Conservation (phyloP, 2,888 invertebrate species). For the Amphipoea lucens region DNA sequence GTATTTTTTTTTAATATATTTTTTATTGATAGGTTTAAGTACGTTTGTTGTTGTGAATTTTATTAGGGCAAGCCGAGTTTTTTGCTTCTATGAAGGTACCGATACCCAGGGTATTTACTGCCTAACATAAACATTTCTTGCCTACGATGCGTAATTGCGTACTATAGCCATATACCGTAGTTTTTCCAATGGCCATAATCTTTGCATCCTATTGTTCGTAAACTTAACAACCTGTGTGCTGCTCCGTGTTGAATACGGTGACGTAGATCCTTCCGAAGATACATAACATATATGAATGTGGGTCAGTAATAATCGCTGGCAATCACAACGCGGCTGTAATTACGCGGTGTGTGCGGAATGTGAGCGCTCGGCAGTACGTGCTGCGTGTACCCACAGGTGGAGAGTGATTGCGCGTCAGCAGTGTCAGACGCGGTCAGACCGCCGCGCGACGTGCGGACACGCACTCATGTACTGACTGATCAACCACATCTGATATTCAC, state of each 20-base stretch:
- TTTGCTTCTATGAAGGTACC: too few relatives aligned
- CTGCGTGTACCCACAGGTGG: not conserved
- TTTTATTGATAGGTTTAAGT: too few relatives aligned
- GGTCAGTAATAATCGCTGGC: conserved; percentile 17
- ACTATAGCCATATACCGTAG: too few relatives aligned
- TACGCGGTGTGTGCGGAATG: conserved; percentile 18
- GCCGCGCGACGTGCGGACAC: not conserved
- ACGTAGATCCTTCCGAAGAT: not conserved
- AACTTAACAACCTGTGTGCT: not conserved
- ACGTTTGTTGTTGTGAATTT: too few relatives aligned
- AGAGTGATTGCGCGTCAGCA: conserved; percentile 9
- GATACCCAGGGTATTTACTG: too few relatives aligned
- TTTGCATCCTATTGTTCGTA: too few relatives aligned
- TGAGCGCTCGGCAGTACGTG: not conserved
- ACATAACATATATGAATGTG: not conserved
- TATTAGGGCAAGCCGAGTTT: too few relatives aligned
- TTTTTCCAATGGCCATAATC: too few relatives aligned
- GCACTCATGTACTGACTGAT: not conserved
- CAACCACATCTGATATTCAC: not conserved
- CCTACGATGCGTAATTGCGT: too few relatives aligned
- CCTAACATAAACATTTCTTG: too few relatives aligned
- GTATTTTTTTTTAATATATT: too few relatives aligned
- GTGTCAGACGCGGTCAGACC: not conserved
- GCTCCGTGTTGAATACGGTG: not conserved
- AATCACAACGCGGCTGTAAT: conserved; percentile 10